Evolutionary conservation across 1,140 invertebrate genomes (phyloP).

Genomic region (Physella acuta): DNA sequence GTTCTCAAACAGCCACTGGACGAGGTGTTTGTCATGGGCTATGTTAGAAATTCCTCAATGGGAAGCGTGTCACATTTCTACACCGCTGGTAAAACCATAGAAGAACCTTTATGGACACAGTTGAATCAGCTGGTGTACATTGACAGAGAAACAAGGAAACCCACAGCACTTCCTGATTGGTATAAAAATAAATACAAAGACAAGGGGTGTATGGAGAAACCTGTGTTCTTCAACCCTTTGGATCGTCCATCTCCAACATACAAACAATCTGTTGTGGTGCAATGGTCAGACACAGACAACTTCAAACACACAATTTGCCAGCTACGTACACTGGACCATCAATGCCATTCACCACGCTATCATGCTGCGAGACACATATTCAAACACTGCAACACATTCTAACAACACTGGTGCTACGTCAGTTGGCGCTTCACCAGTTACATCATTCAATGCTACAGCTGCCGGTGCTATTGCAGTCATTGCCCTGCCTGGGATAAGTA

Average conservation of each 20-base stretch:
- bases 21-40: background rate
- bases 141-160: constrained; percentile 13
- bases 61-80: background rate
- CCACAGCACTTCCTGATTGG: constrained; percentile 4
- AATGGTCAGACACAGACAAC: constrained; percentile 29
- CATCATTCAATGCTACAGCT: background rate
- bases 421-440: too few species aligned
- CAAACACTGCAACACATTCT: too few species aligned
- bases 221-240: background rate
- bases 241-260: background rate
- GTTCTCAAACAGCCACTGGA: background rate
- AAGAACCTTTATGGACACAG: background rate
- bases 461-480: background rate
- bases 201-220: background rate
- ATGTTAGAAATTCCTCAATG: background rate
- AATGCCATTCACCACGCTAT: constrained; percentile 27
- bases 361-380: too few species aligned
- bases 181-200: background rate
- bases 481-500: constrained; percentile 1
- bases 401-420: too few species aligned
- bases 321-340: constrained; percentile 15
- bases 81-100: background rate
- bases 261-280: background rate
- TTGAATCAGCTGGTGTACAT: constrained; percentile 10
- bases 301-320: constrained; percentile 29